Evolutionary conservation across 1,140 invertebrate species (phyloP).

Genomic region (Plectrocnemia conspersa): DNA sequence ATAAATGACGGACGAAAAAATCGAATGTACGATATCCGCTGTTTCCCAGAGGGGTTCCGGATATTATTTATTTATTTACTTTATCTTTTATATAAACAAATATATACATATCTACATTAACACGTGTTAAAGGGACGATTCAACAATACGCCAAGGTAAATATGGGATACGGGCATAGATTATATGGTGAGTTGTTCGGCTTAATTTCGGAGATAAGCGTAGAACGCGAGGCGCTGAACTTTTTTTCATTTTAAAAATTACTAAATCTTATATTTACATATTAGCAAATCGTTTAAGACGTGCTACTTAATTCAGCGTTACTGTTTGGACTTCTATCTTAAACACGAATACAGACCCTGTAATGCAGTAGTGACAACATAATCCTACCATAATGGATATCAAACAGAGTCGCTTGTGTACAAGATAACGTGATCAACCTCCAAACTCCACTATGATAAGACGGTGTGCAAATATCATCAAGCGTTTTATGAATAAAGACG

Average conservation of each 20-base stretch:
- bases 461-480: too few relatives aligned
- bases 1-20: too few relatives aligned
- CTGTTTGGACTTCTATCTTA: too few relatives aligned
- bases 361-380: conserved; percentile 26
- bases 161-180: background rate
- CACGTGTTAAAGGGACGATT: conserved; percentile 22
- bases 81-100: conserved; percentile 27
- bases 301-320: too few relatives aligned
- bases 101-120: conserved; percentile 19
- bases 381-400: conserved; percentile 24
- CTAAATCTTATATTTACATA: too few relatives aligned
- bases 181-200: background rate
- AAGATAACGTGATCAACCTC: too few relatives aligned
- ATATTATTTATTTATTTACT: conserved; percentile 20
- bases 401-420: too few relatives aligned
- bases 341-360: too few relatives aligned
- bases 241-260: too few relatives aligned
- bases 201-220: conserved; percentile 26
- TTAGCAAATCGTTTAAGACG: too few relatives aligned
- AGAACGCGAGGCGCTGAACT: conserved; percentile 8
- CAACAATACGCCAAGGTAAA: conserved; percentile 20
- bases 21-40: conserved; percentile 13
- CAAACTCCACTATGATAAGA: too few relatives aligned
- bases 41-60: conserved; percentile 7
- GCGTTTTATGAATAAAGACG: too few relatives aligned